Evolutionary conservation across 2,797 vertebrate species (phyloP).

Genomic region (Melanotaenia pygmaea): DNA sequence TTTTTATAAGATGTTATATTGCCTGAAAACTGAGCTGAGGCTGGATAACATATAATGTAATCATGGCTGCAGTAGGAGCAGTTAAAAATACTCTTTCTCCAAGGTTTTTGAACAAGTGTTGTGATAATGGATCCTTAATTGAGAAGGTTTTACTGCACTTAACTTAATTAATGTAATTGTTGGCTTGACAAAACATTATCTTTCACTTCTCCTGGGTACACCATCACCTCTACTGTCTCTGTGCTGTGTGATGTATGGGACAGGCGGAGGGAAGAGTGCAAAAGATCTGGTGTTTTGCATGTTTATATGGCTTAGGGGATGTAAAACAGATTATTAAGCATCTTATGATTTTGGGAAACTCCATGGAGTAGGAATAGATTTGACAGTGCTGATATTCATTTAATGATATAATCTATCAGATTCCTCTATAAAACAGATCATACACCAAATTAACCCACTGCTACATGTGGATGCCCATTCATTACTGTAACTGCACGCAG

Average conservation of each 20-base stretch:
- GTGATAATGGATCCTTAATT: too few species aligned
- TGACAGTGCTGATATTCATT: background rate
- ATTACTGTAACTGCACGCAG: background rate
- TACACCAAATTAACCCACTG: background rate
- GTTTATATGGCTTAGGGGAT: background rate
- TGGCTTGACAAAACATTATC: background rate
- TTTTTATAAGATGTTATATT: background rate
- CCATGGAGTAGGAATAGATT: background rate
- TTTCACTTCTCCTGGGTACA: background rate
- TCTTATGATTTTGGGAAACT: background rate
- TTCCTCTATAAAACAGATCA: slow-evolving; percentile 1
- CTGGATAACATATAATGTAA: too few species aligned
- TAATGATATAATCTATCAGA: background rate
- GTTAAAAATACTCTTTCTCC: too few species aligned
- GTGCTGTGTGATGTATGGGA: background rate
- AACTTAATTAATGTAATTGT: background rate
- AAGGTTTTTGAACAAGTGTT: too few species aligned
- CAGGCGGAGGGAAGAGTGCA: background rate
- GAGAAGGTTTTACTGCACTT: too few species aligned
- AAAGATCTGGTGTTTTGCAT: background rate
- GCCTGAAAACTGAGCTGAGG: background rate
- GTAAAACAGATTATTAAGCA: background rate
- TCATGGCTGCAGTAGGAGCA: too few species aligned
- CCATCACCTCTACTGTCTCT: background rate
- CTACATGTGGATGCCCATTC: background rate